Evolutionary conservation across 2,888 invertebrate genomes (phyloP).

Genomic region (Drosophila percnosoma): DNA sequence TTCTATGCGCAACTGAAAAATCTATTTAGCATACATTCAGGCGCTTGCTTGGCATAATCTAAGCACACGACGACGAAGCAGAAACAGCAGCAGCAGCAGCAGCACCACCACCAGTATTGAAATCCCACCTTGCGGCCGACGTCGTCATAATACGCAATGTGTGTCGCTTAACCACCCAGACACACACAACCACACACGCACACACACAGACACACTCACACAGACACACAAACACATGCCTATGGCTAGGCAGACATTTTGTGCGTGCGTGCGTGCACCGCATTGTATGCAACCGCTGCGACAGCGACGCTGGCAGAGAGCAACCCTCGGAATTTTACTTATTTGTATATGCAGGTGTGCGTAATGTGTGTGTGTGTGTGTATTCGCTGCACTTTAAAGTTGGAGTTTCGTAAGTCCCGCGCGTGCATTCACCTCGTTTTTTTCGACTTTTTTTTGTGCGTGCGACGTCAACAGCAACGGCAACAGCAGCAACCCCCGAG

Average conservation of each 20-base stretch:
- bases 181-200: conserved; percentile 16
- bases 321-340: conserved; percentile 55
- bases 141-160: conserved; percentile 74
- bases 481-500: conserved; percentile 62
- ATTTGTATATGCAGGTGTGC: conserved; percentile 35
- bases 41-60: conserved; percentile 72
- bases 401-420: conserved; percentile 81
- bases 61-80: conserved; percentile 36
- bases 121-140: conserved; percentile 65
- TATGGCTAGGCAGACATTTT: conserved; percentile 63
- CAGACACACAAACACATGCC: conserved; percentile 26
- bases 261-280: conserved; percentile 73
- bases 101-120: conserved; percentile 44
- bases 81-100: conserved; percentile 1
- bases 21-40: conserved; percentile 80
- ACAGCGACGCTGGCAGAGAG: conserved; percentile 35
- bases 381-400: conserved; percentile 77
- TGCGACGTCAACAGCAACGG: conserved; percentile 57
- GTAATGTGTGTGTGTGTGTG: conserved; percentile 42
- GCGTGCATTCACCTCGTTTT: conserved; percentile 84
- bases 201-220: conserved; percentile 13
- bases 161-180: conserved; percentile 70
- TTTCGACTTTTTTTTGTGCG: conserved; percentile 77
- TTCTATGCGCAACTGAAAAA: conserved; percentile 41
- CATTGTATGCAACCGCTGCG: conserved; percentile 56